Base-by-base conservation (phyloP, 2,888 invertebrate genomes). In the Frankliniella fusca region DNA sequence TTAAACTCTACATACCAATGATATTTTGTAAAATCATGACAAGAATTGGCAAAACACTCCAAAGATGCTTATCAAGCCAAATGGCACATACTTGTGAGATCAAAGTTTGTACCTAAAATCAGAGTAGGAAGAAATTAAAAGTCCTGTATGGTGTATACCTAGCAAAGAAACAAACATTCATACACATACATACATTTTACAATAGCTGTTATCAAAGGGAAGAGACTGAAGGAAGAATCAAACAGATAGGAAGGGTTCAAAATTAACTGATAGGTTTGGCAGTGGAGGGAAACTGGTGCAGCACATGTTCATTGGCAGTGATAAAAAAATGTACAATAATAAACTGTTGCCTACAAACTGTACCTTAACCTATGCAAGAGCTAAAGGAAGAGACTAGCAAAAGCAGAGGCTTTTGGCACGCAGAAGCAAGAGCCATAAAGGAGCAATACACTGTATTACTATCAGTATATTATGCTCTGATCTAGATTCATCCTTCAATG, bases 21-120 rank as follows among this genome's bases (percentile, higher is more conserved):
- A 61, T 0, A 12, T 76, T 27, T 27, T 76, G 70, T 12, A n/a
- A 76, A 54, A 76, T 12, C 70, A 23, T 27, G 70, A 76, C 70
- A 27, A 61, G 61, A 61, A n/a, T 12, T 10, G 70, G 70, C 23
- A 27, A 54, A 54, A 54, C 15, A 54, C 54, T 54, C 12, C 5
- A 20, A 54, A 54, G 27, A 76, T 76, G 27, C 70, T 76, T 76
- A 76, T 27, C 70, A 76, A 76, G 70, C 70, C 27, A 27, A 76
- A 76, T 76, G 70, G 70, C 70, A 76, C 70, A 27, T 76, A 27
- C 70, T 76, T 76, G 27, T 76, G 70, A 76, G 70, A 76, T 76
- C 70, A 76, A 10, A 76, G 27, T 76, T 76, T 27, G 27, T 27
- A 76, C 70, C 70, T 76, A 10, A n/a, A 76, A 12, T 76, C 70